Evolutionary conservation across 2,113 vertebrate species (phyloP), one percentile per base, ranked within the genome.

Genomic region (Silurus glanis): DNA sequence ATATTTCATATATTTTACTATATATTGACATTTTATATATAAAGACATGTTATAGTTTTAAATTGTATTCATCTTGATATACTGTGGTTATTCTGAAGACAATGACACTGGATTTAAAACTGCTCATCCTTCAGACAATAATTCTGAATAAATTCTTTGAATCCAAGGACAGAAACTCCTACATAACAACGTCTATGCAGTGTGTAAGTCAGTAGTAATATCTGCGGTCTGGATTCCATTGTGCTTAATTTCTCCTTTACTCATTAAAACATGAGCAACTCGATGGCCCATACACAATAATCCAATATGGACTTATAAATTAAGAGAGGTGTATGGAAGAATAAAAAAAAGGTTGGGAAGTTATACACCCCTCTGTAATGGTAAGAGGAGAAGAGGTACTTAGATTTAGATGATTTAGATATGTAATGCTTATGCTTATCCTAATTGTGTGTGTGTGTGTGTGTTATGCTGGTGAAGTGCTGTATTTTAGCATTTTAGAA

Each of bases 381-480:
- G 37, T 37, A 2, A 37, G 37, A 37, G 37, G 37, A 37, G 37
- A 37, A 37, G 37, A 37, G 37, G 37, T 37, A 37, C 37, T 37
- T 37, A 37, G 37, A 37, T 37, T 37, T 37, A 37, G 37, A 37
- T 66, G 78, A 45, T 67, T 82, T 75, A 87, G 78, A 84, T 84
- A 82, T 87, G 45, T 21, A 37, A 53, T 76, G 49, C 9, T 66
- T 83, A 86, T 84, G 82, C 37, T 86, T 71, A 88, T 86, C 17
- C 72, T 49, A 64, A 25, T 47, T 37, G n/a, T 76, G 45, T 37
- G 37, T 37, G 61, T 75, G 83, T 25, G 55, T 55, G 47, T 7
- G 69, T 47, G 17, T 47, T 47, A 47, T 72, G 16, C 69, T 8
- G 17, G 14, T 72, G 7, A 47, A 72, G 6, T 19, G 37, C 16